Percentiles rank a stretch among this genome's conserved stretches.
phyloP scores from a whole-genome alignment of 2,797 vertebrate genomes.

The Dipus sagitta region DNA sequence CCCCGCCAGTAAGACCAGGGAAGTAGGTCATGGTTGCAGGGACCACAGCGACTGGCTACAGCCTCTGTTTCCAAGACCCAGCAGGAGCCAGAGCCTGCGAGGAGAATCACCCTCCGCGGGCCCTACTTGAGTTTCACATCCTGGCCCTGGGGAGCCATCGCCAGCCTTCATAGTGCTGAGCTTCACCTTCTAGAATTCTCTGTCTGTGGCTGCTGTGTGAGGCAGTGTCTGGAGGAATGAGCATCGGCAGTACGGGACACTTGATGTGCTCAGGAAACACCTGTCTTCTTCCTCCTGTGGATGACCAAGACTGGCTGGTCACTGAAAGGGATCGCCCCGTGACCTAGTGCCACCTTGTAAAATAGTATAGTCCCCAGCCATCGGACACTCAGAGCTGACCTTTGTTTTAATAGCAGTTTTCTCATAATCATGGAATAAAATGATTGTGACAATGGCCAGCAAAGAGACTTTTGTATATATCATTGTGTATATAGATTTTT shows the following conservation, averaged over 20 bases:
- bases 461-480: constrained; percentile 30
- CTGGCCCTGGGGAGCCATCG: neutral
- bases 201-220: neutral
- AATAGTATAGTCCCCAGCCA: neutral
- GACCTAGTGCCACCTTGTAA: neutral
- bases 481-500: neutral
- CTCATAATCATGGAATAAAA: constrained; percentile 25
- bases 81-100: neutral
- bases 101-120: neutral
- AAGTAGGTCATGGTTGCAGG: constrained; percentile 78
- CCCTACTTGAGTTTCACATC: neutral
- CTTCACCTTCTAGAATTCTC: constrained; percentile 45
- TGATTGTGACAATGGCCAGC: neutral
- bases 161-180: neutral
- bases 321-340: neutral
- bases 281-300: neutral
- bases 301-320: no score
- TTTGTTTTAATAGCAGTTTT: neutral
- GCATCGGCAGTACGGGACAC: neutral
- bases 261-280: neutral
- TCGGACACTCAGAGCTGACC: neutral
- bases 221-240: neutral
- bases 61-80: constrained; percentile 2
- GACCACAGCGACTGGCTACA: constrained; percentile 8
- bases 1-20: neutral